Evolutionary conservation across 2,888 invertebrate species (phyloP), one percentile per base, ranked within the genome.

Genomic region (Andricus quercusramuli): DNA sequence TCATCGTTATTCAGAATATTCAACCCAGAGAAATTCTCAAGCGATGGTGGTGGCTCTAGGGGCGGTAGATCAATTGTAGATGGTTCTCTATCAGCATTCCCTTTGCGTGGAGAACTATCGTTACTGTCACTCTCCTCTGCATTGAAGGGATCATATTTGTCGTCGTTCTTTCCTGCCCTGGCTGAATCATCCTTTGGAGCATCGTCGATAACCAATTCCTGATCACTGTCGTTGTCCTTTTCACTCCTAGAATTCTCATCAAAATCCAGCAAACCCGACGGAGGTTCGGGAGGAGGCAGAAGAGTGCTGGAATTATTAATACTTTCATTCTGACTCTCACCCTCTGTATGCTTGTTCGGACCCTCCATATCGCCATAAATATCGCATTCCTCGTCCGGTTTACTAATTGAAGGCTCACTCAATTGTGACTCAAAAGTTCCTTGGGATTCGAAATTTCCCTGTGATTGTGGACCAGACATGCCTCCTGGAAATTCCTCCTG

Each of bases 351-450:
- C 6, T 85, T 85, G 25, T 78, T 83, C 4, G 89, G 87, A 1
- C 93, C 93, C 88, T 95, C 95, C 67, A 95, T 95, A 84, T 95
- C 95, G 83, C 95, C 94, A 87, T 95, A 95, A 84, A 95, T 94
- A 86, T 95, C 95, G 62, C 94, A 93, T 83, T 95, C 95, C 3
- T 93, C 93, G 25, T 93, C 91, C 2, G 81, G 83, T 29, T 77
- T 65, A 25, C 47, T 74, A 8, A 41, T 17, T 5, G 66, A 78
- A 22, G 79, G 51, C 2, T 90, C 90, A 0, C 85, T 84, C 11
- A 88, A 80, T 44, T 84, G 84, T 0, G 56, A 59, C 1, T 84
- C 85, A 41, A 82, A 82, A 25, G 74, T 70, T 32, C 76, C 65
- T 78, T 70, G 13, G 77, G 79, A n/a, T 41, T 56, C 6, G 76